Percentiles rank a stretch among this genome's conserved stretches.
phyloP scores from a whole-genome alignment of 2,888 invertebrate species.

The Mythimna ferrago region DNA sequence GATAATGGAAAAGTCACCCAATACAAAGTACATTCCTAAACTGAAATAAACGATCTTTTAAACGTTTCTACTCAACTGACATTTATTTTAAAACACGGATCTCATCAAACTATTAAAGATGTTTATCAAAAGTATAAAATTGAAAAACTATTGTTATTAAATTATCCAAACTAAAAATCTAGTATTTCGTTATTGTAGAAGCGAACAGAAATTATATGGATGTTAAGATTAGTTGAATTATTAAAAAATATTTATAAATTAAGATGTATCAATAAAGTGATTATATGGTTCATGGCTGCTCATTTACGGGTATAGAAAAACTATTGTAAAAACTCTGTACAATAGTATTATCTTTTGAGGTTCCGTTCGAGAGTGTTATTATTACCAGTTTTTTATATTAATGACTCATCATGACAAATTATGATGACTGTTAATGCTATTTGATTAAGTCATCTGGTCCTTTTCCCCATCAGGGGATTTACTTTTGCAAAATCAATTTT shows the following conservation, averaged over 20 bases:
- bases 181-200: constrained; percentile 41
- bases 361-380: constrained; percentile 15
- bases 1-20: constrained; percentile 93
- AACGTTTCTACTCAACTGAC: constrained; percentile 40
- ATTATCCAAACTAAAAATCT: constrained; percentile 20
- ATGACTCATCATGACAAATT: constrained; percentile 13
- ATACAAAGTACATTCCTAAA: constrained; percentile 87
- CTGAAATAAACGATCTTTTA: constrained; percentile 24
- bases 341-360: background rate
- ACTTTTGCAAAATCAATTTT: background rate
- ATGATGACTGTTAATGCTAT: constrained; percentile 23
- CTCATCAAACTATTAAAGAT: constrained; percentile 41
- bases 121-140: background rate
- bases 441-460: background rate
- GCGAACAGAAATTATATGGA: constrained; percentile 31
- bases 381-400: constrained; percentile 20
- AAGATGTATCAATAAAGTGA: constrained; percentile 59
- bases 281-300: constrained; percentile 38
- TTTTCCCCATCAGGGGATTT: background rate
- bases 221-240: constrained; percentile 33
- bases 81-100: constrained; percentile 51
- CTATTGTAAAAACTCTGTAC: constrained; percentile 30
- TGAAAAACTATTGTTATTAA: constrained; percentile 20
- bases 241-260: constrained; percentile 35
- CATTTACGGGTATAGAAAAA: constrained; percentile 47